Conservation (phyloP, 1,140 invertebrate genomes). For the Drosophila micromelanica region DNA sequence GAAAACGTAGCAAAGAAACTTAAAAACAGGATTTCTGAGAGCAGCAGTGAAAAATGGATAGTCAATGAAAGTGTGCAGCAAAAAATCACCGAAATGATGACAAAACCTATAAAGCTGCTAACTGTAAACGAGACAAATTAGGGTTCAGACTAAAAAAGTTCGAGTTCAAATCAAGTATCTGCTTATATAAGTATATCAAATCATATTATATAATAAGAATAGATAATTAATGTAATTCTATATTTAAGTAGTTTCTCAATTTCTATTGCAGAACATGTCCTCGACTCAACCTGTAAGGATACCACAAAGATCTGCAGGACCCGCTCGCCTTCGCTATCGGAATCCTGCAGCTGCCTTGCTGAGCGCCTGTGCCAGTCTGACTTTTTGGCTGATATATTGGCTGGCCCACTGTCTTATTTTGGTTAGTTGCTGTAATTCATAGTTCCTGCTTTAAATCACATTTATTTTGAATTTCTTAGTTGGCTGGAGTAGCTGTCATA, state of each 20-base stretch:
- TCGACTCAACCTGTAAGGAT: neutral
- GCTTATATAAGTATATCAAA: too few species aligned
- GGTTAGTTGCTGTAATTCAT: conserved; percentile 22
- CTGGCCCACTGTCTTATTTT: conserved; percentile 41
- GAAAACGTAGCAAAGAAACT: neutral
- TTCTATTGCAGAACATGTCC: conserved; percentile 19
- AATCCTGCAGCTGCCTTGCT: conserved; percentile 37
- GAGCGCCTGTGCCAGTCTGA: conserved; percentile 17
- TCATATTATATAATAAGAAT: too few species aligned
- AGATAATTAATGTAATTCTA: neutral
- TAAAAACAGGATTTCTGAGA: neutral
- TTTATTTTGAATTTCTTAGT: conserved; percentile 20
- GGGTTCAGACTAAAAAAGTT: too few species aligned
- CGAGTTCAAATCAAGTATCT: too few species aligned
- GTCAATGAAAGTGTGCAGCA: conserved; percentile 16
- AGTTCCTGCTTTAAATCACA: neutral
- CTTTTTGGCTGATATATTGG: conserved; percentile 49
- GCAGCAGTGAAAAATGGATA: neutral
- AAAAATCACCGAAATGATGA: conserved; percentile 53
- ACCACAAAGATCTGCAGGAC: neutral
- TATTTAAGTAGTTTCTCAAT: neutral
- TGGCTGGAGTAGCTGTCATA: conserved; percentile 36
- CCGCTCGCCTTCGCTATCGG: conserved; percentile 13
- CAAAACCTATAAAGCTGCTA: conserved; percentile 44
- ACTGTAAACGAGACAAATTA: neutral